Evolutionary conservation across 1,140 invertebrate genomes (phyloP).

Genomic region (Bathynomus jamesi): DNA sequence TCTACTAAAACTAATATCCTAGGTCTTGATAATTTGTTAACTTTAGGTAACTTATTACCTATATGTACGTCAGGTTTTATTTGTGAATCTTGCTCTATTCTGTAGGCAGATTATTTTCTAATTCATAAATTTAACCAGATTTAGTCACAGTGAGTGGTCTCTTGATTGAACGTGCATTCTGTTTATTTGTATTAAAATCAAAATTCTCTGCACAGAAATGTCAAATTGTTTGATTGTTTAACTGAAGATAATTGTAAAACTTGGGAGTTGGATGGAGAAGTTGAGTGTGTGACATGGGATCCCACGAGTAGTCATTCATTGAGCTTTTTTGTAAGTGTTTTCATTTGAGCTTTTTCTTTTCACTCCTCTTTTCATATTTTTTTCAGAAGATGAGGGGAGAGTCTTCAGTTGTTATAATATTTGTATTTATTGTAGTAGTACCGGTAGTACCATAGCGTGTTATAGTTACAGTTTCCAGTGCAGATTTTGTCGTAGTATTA

Average conservation of each 20-base stretch:
- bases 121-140: too few species aligned
- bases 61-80: too few species aligned
- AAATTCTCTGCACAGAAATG: too few species aligned
- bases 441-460: background rate
- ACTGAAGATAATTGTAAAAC: constrained; percentile 53
- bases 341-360: background rate
- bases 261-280: constrained; percentile 68
- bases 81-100: too few species aligned
- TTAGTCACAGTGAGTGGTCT: too few species aligned
- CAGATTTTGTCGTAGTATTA: too few species aligned
- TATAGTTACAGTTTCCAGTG: background rate
- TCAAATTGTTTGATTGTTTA: constrained; percentile 71
- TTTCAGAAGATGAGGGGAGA: background rate
- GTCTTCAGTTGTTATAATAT: background rate
- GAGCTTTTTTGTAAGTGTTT: constrained; percentile 20
- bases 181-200: too few species aligned
- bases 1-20: too few species aligned
- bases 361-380: background rate
- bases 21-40: too few species aligned
- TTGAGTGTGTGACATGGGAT: constrained; percentile 85
- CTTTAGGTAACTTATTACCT: too few species aligned
- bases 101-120: too few species aligned
- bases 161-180: too few species aligned
- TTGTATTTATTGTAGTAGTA: background rate
- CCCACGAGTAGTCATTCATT: constrained; percentile 46